Evolutionary conservation across 1,140 invertebrate species (phyloP), one percentile per base, ranked within the genome.

Genomic region (Cotesia typhae): DNA sequence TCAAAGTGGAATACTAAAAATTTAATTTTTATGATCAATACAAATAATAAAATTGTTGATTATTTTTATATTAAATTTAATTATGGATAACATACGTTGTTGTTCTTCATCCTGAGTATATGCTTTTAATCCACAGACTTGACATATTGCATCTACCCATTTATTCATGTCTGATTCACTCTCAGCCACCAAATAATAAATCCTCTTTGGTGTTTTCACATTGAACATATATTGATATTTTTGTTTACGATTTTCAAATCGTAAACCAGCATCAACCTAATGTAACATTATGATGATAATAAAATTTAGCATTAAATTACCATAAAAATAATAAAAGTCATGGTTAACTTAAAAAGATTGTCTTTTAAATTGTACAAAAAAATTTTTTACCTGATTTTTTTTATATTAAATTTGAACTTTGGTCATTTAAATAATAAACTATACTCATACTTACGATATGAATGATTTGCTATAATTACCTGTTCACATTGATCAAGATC

Each of bases 401-500:
- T 28, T 28, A 28, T 28, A 28, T 28, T 28, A 28, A 14, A 10
- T 14, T 4, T n/a, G 28, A n/a, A 52, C 7, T 17, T 67, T 41
- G 28, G 55, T 12, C 59, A 9, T 59, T 41, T 66, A 74, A 59
- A 20, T 68, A 60, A 69, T 57, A 60, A 17, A 77, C 60, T 63
- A 10, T 12, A 6, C 63, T n/a, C 6, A 47, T 9, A 47, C 6
- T 41, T 41, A 41, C 10, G 10, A 47, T 9, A 9, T 9, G 3
- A 47, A 47, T 47, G 10, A 47, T 47, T 47, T 47, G 5, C 6
- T 9, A 47, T 47, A 47, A 47, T 80, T 88, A 95, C 96, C 90
- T 98, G 95, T 88, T 97, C 95, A 87, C 96, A 98, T 82, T 97
- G 93, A 89, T 97, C 95, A 76, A 98, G 89, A 89, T 98, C 94